Percentiles rank a stretch among this genome's conserved stretches.
These are phyloP conservation scores for Cathartes aura DNA, from an alignment of 2,113 vertebrate genomes.

Conservation along the genomic window DNA sequence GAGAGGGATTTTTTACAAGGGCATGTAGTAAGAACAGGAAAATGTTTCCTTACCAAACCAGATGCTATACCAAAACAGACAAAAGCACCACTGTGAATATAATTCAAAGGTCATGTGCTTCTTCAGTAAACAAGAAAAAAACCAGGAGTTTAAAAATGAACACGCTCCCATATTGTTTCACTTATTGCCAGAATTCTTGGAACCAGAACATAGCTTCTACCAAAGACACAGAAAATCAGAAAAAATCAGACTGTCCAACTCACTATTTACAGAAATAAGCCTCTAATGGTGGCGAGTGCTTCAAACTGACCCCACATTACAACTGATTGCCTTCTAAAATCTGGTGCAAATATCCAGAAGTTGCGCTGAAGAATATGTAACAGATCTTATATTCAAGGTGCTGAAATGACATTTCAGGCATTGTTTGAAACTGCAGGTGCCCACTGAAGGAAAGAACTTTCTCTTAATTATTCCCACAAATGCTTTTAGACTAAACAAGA, in stretches of 20 bases:
- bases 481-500: not conserved
- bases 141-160: not conserved
- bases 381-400: not conserved
- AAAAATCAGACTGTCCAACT: not conserved
- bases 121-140: conserved; percentile 24
- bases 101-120: conserved; percentile 11
- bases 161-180: not conserved
- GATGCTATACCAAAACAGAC: conserved; percentile 51
- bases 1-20: no score
- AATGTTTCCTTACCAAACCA: conserved; percentile 37
- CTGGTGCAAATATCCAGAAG: not conserved
- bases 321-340: not conserved
- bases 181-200: conserved; percentile 24
- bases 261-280: not conserved
- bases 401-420: not conserved
- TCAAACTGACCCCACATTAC: not conserved
- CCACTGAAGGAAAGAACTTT: not conserved
- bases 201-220: not conserved
- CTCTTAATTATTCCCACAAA: not conserved
- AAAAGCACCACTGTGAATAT: conserved; percentile 1
- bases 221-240: not conserved
- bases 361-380: not conserved
- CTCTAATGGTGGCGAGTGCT: not conserved
- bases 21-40: not conserved
- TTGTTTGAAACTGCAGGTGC: not conserved